Percentiles rank a stretch among this genome's conserved stretches.
These are phyloP conservation scores for Crotalus horridus DNA, from an alignment of 2,113 vertebrate genomes.

Conservation along the genomic window DNA sequence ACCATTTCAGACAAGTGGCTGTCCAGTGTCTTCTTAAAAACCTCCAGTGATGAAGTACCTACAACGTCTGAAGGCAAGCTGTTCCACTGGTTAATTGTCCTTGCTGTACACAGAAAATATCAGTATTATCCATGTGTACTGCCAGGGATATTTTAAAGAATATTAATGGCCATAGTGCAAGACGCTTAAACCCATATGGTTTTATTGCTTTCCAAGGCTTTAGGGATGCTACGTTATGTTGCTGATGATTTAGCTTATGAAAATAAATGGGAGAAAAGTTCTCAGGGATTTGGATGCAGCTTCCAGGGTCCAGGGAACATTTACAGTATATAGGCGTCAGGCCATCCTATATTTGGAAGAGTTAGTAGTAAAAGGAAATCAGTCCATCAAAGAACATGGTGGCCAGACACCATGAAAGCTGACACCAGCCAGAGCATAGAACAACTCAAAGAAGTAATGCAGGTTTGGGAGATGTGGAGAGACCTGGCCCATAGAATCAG, in stretches of 20 bases:
- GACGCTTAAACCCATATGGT: constrained; percentile 27
- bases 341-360: not conserved
- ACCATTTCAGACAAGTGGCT: too few species aligned
- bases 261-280: not conserved
- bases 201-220: not conserved
- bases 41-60: too few species aligned
- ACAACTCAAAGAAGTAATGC: too few species aligned
- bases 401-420: too few species aligned
- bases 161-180: constrained; percentile 38
- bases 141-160: constrained; percentile 37
- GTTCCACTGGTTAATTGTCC: too few species aligned
- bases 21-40: too few species aligned
- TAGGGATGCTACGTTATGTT: not conserved
- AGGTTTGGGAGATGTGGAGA: not conserved
- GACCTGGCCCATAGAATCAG: not conserved
- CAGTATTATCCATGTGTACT: constrained; percentile 1
- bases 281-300: not conserved
- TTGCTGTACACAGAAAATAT: not conserved
- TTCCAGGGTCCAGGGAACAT: not conserved
- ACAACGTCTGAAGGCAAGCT: too few species aligned
- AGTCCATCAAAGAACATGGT: too few species aligned
- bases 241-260: not conserved
- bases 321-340: not conserved
- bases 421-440: too few species aligned
- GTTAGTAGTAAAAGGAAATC: too few species aligned